Evolutionary conservation across 2,888 invertebrate species (phyloP), one percentile per base, ranked within the genome.

Genomic region (Drosophila ezoana): DNA sequence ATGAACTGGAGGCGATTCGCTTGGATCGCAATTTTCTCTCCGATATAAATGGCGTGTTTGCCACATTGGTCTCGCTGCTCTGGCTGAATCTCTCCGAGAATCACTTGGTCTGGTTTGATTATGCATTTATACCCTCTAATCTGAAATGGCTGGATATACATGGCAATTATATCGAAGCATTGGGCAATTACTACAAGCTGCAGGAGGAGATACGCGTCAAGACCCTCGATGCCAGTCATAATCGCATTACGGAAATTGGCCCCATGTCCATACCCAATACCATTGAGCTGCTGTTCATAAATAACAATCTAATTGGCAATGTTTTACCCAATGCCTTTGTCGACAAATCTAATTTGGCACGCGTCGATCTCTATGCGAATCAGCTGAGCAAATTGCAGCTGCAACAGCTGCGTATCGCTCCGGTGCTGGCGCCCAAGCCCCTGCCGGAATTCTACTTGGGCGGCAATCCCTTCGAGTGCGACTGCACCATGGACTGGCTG

Each of bases 401-500:
- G 83, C 96, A 96, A 88, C 96, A 97, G 79, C 93, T 98, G 76
- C 94, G 97, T 54, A 93, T 97, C 79, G 94, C 95, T 16, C 94
- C 95, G 51, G 95, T 96, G 85, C 78, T 87, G 4, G 94, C 95
- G 16, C 80, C 89, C 0, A 95, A 95, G 89, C 94, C 95, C 14
- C 92, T 97, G 82, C 97, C 98, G 0, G 97, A 98, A 92, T 96
- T 98, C 92, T 97, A 97, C 91, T 94, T 98, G 78, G 97, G 97
- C 61, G 97, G 97, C 48, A 98, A 98, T 93, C 98, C 98, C 8
- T 97, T 98, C 93, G 95, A 96, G 89, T 98, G 98, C 93, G 97
- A 98, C 90, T 98, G 98, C 93, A 96, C 96, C 77, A 97, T 98
- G 97, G 98, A 98, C 91, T 98, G 98, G 98, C 93, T 98, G 87